A percentile compares a stretch with the other conserved stretches of the same genome.
These are phyloP conservation scores for Pharmacophagus antenor DNA, from an alignment of 2,888 invertebrate genomes.

Conservation along the genomic window DNA sequence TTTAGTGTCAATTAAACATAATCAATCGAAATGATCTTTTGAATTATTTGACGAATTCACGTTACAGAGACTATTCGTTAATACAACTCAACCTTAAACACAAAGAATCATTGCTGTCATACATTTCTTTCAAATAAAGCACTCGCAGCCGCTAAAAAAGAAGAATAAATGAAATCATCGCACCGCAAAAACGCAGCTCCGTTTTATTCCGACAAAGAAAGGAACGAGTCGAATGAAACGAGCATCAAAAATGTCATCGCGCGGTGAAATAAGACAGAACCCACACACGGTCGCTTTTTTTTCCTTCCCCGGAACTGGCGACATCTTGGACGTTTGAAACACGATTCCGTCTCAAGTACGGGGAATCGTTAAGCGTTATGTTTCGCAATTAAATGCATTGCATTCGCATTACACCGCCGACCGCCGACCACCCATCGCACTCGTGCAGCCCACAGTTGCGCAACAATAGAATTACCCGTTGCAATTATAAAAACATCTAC, in stretches of 20 bases:
- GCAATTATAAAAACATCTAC: constrained; percentile 29
- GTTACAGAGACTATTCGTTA: too few relatives aligned
- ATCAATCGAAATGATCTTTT: too few relatives aligned
- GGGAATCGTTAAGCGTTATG: constrained; percentile 37
- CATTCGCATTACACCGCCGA: constrained; percentile 29
- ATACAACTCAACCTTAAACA: too few relatives aligned
- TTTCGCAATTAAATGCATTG: constrained; percentile 37
- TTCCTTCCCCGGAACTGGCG: constrained; percentile 21
- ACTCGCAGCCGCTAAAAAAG: neutral
- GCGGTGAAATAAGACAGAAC: constrained; percentile 17
- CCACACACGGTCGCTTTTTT: constrained; percentile 26
- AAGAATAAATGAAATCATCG: neutral
- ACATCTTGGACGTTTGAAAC: constrained; percentile 26
- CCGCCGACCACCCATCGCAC: constrained; percentile 38
- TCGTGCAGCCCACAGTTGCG: constrained; percentile 22
- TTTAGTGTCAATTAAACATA: too few relatives aligned
- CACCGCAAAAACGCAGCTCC: constrained; percentile 13
- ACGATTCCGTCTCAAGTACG: constrained; percentile 31
- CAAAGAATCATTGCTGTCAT: neutral
- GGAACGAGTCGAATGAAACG: constrained; percentile 15
- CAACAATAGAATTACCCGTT: constrained; percentile 20
- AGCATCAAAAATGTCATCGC: constrained; percentile 24
- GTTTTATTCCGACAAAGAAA: constrained; percentile 10
- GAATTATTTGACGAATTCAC: too few relatives aligned
- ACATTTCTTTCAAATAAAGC: neutral